Base-by-base conservation (phyloP, 2,113 vertebrate genomes). In the Emberiza fucata region DNA sequence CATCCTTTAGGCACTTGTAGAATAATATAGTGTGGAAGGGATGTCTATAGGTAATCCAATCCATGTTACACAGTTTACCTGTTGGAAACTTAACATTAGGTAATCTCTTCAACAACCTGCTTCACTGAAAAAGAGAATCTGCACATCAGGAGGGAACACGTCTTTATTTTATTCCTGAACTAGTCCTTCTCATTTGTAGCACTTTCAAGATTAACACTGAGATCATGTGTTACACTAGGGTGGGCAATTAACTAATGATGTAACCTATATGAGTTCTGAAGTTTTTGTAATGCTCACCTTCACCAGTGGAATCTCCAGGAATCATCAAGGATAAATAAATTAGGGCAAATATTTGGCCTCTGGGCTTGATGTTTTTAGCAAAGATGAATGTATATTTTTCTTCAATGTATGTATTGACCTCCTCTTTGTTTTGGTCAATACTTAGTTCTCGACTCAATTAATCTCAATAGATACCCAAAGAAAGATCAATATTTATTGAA, bases 401-500 rank as follows among this genome's bases (percentile, higher is more conserved):
- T 82, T 92, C 59, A 44, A 3, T 44, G 4, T 31, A 35, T 47
- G 4, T 85, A 94, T 85, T 90, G 94, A 90, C 50, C n/a, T 85
- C 5, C 27, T 71, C 50, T 89, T 76, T 69, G n/a, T 84, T 94
- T 87, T 73, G 54, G 45, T 95, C 89, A 88, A 73, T 90, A 92
- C 42, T 54, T 80, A 47, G 37, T 89, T 68, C 69, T 92, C 82
- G 53, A 87, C 45, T 91, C 65, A 72, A 56, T 91, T 85, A 31
- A 66, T 95, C 86, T 95, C 64, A 89, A 69, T 77, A 94, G 66
- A 82, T 81, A 94, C 5, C 53, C 28, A 51, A 88, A 94, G 5
- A 65, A 60, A 76, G 31, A 37, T 87, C 83, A 53, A 57, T 91
- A 81, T 79, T 78, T 71, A 69, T 53, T 81, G 42, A 64, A 77